phyloP scores from a whole-genome alignment of 2,888 invertebrate genomes.

The Andrena chrysosceles region DNA sequence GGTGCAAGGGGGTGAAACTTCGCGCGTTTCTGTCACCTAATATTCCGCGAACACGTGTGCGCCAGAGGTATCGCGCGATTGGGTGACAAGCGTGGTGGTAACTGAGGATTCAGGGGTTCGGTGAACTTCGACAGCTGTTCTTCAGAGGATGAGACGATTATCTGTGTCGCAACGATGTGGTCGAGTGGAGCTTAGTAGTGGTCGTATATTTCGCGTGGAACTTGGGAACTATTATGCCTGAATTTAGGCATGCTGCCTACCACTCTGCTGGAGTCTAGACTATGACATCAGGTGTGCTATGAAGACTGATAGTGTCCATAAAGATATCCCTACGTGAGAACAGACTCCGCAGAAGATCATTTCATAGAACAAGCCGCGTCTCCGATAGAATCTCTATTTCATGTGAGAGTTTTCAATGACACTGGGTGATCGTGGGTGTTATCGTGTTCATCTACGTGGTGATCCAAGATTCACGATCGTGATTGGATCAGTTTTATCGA shows the following conservation, averaged over 20 bases:
- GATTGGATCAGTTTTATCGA: conserved; percentile 1
- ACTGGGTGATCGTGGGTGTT: conserved; percentile 1
- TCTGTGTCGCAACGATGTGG: neutral
- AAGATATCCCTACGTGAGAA: neutral
- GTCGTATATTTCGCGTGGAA: neutral
- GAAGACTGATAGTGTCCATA: neutral
- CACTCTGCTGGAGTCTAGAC: neutral
- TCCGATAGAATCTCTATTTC: neutral
- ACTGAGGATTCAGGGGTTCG: neutral
- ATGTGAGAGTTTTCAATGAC: neutral
- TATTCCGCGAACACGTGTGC: conserved; percentile 24
- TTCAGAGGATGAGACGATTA: neutral
- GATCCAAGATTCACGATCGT: neutral
- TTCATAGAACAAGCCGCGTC: neutral
- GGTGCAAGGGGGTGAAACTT: neutral
- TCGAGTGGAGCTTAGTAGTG: neutral
- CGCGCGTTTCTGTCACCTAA: neutral
- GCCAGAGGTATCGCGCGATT: neutral
- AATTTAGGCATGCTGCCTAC: neutral
- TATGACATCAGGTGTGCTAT: neutral
- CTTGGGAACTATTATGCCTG: neutral
- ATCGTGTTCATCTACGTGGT: neutral
- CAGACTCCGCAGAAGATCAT: neutral
- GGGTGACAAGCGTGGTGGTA: neutral
- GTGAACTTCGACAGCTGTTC: neutral